phyloP scores from a whole-genome alignment of 2,888 invertebrate genomes.

The Megastigmus dorsalis region DNA sequence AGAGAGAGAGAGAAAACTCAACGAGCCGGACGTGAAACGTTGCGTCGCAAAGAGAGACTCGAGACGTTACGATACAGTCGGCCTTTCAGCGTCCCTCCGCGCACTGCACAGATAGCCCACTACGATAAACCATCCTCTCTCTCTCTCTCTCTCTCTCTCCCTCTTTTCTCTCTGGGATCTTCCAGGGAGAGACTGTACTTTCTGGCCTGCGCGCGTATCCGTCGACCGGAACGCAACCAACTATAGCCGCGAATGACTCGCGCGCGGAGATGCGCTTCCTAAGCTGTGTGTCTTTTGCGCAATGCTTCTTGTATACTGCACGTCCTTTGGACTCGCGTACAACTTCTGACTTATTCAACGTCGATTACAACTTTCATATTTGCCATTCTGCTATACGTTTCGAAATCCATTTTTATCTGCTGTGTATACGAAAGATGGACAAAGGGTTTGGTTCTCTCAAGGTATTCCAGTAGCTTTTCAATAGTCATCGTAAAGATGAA shows the following conservation, averaged over 20 bases:
- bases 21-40: slow-evolving; percentile 28
- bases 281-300: slow-evolving; percentile 13
- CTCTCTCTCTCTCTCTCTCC: background rate
- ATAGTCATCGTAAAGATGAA: too few relatives aligned
- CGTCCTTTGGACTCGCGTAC: too few relatives aligned
- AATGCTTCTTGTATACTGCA: too few relatives aligned
- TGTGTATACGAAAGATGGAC: too few relatives aligned
- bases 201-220: background rate
- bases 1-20: too few relatives aligned
- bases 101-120: slow-evolving; percentile 24
- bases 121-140: slow-evolving; percentile 6
- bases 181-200: too few relatives aligned
- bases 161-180: background rate
- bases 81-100: slow-evolving; percentile 6
- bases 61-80: slow-evolving; percentile 31
- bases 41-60: slow-evolving; percentile 31
- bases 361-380: too few relatives aligned
- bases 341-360: too few relatives aligned
- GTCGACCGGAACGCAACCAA: slow-evolving; percentile 18
- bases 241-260: slow-evolving; percentile 11
- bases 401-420: too few relatives aligned
- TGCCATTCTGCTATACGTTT: too few relatives aligned
- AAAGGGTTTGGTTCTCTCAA: too few relatives aligned
- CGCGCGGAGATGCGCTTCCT: slow-evolving; percentile 5
- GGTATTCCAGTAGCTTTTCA: too few relatives aligned